Evolutionary conservation across 1,140 invertebrate genomes (phyloP).

Genomic region (Parapsyche elsis): DNA sequence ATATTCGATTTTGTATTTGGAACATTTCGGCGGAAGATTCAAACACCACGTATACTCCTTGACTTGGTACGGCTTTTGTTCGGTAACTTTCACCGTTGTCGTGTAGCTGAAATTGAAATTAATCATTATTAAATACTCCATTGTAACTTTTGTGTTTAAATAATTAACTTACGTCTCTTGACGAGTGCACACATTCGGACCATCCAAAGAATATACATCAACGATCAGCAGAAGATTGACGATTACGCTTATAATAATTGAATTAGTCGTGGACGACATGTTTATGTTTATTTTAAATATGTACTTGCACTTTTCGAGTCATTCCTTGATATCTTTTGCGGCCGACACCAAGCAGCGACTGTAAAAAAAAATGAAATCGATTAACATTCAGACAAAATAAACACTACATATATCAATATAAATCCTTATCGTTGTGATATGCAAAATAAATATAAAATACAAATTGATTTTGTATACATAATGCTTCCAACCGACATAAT

Average conservation of each 20-base stretch:
- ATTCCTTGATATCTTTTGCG: background rate
- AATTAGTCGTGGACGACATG: background rate
- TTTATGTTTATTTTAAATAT: background rate
- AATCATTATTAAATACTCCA: background rate
- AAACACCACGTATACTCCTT: constrained; percentile 85
- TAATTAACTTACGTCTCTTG: constrained; percentile 68
- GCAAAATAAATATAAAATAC: no score
- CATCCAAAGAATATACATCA: constrained; percentile 53
- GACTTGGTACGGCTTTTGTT: constrained; percentile 83
- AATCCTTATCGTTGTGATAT: no score
- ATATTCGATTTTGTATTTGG: constrained; percentile 84
- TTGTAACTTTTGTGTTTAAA: constrained; percentile 20
- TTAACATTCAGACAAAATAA: no score
- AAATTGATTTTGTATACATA: no score
- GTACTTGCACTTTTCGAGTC: background rate
- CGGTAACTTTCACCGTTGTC: constrained; percentile 77
- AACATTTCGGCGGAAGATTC: constrained; percentile 85
- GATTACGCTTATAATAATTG: background rate
- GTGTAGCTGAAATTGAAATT: constrained; percentile 72
- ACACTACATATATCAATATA: no score
- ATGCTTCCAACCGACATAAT: no score
- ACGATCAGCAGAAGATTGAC: constrained; percentile 11
- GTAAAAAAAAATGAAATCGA: no score
- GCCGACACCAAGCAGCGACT: no score
- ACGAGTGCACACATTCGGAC: constrained; percentile 69